Base-by-base conservation (phyloP, 2,113 vertebrate species). In the Jaculus jaculus region DNA sequence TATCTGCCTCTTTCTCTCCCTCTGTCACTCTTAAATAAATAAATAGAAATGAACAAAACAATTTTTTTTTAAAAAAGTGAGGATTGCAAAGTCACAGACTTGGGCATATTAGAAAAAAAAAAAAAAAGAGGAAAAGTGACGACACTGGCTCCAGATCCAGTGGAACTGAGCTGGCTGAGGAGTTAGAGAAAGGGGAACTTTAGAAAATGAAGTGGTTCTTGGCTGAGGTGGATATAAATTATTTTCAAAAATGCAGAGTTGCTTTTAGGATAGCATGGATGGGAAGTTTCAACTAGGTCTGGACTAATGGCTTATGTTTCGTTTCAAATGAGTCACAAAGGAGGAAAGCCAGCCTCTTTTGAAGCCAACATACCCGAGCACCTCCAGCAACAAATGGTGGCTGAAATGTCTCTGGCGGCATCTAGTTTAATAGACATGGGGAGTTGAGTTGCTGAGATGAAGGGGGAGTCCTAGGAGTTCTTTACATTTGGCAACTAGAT, bases 291-390 rank as follows among this genome's bases (percentile, higher is more conserved):
- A 37, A 84, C 69, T 21, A 79, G 10, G 37, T 90, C 68, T 18
- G 26, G 12, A 23, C 42, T 61, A 15, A 88, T 21, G 78, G 42
- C 17, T 78, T 39, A 60, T n/a, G 63, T 74, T 94, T 79, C 58
- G 65, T 3, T 95, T 80, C 34, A 79, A 85, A n/a, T 51, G 93
- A 84, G 80, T 69, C 3, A 23, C 79, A 51, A 91, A 21, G 84
- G 79, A 96, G 71, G 73, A 0, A 17, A 96, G 68, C 13, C 91
- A 5, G 51, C 87, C 84, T 72, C 16, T 71, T 68, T 71, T 39
- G 94, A 86, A 37, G 71, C 74, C 34, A 37, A 51, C 39, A 75
- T 66, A 91, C 93, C 89, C 32, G 89, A 93, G 47, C 24, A 73
- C 8, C 51, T 74, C 54, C 54, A 26, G 92, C 75, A 75, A 92